These are phyloP conservation scores for Magallana nippona DNA, from an alignment of 2,888 invertebrate genomes.

Conservation along the genomic window DNA sequence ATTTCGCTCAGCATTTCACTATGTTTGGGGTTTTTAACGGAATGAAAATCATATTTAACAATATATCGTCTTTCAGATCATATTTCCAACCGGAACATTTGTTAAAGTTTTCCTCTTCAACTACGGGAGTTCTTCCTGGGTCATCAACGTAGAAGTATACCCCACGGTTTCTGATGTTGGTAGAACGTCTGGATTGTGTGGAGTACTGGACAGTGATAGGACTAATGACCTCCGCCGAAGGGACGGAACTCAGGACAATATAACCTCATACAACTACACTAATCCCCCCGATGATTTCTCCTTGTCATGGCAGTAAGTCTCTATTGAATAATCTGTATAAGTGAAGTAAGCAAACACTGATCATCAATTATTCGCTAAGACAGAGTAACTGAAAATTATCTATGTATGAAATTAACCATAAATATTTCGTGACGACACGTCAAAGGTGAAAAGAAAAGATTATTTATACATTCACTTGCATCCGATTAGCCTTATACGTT, in stretches of 20 bases:
- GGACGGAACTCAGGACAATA: neutral
- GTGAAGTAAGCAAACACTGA: no score
- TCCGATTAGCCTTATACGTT: no score
- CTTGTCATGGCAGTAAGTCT: neutral
- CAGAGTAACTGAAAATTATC: no score
- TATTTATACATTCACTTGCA: no score
- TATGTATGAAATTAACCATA: no score
- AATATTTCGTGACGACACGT: no score
- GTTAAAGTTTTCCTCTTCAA: neutral
- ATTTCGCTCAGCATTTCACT: neutral
- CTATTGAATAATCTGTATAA: no score
- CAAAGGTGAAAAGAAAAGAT: no score
- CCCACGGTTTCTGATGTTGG: neutral
- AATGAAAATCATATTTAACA: neutral
- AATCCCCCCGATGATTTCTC: neutral
- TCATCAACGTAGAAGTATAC: neutral
- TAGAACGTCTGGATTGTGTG: neutral
- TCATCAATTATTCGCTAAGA: no score
- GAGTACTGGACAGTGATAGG: neutral
- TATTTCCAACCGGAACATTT: slow-evolving; percentile 3
- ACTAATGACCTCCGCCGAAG: neutral
- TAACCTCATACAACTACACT: neutral
- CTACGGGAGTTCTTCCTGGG: neutral
- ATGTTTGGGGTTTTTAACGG: no score
- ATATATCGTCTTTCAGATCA: neutral